Evolutionary conservation across 1,140 invertebrate genomes (phyloP).

Genomic region (Ectropis grisescens): DNA sequence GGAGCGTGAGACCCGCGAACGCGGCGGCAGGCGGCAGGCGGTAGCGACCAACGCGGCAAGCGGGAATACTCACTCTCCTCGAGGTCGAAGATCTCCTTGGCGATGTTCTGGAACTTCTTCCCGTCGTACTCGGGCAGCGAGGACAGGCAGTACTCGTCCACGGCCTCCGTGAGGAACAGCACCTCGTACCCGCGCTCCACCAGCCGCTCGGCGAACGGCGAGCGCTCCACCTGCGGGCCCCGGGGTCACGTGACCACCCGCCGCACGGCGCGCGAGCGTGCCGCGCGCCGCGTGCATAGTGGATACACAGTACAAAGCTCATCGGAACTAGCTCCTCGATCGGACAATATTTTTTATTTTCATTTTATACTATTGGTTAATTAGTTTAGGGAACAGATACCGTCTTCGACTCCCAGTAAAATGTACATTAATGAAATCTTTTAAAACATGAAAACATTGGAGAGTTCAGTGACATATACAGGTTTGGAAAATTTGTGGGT

Average conservation of each 20-base stretch:
- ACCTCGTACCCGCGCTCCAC: conserved; percentile 97
- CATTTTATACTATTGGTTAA: too few relatives aligned
- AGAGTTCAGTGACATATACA: too few relatives aligned
- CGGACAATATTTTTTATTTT: too few relatives aligned
- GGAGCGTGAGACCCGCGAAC: background rate
- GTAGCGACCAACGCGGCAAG: background rate
- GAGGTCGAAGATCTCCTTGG: conserved; percentile 96
- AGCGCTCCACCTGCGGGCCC: conserved; percentile 78
- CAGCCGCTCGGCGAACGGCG: conserved; percentile 96
- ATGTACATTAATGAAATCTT: too few relatives aligned
- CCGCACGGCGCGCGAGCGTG: conserved; percentile 1
- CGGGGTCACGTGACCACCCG: background rate
- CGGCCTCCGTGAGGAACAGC: conserved; percentile 94
- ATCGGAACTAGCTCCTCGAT: too few relatives aligned
- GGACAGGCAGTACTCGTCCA: conserved; percentile 98
- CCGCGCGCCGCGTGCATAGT: conserved; percentile 1
- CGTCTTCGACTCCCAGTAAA: too few relatives aligned
- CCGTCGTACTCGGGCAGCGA: conserved; percentile 98
- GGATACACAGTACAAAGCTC: too few relatives aligned
- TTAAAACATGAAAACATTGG: too few relatives aligned
- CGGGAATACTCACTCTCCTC: conserved; percentile 72
- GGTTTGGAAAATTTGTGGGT: too few relatives aligned
- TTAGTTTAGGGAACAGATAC: too few relatives aligned
- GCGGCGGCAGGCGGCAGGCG: too few relatives aligned
- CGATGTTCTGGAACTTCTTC: conserved; percentile 99